Evolutionary conservation across 2,888 invertebrate genomes (phyloP).

Genomic region (Ectemnius lituratus): DNA sequence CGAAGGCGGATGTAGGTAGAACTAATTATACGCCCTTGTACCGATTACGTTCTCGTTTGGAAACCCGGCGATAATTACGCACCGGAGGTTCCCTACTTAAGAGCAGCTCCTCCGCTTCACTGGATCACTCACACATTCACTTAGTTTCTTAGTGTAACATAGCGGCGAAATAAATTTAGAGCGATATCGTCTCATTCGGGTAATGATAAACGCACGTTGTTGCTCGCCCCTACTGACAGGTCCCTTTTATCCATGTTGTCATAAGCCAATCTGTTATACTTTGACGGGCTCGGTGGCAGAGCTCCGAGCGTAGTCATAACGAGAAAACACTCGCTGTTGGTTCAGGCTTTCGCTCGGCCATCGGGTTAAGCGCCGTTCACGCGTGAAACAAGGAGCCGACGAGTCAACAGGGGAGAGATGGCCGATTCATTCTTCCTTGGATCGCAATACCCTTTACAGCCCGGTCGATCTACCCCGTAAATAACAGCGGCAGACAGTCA

Average conservation of each 20-base stretch:
- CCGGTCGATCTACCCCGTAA: not conserved
- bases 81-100: not conserved
- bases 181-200: not conserved
- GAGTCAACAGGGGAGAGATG: conserved; percentile 9
- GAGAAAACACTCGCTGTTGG: conserved; percentile 35
- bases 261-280: conserved; percentile 22
- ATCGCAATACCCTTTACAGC: not conserved
- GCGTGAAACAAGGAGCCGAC: conserved; percentile 37
- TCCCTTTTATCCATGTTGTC: conserved; percentile 24
- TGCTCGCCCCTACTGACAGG: not conserved
- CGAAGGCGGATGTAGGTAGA: not conserved
- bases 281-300: conserved; percentile 15
- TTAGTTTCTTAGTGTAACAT: not conserved
- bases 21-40: conserved; percentile 7
- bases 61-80: not conserved
- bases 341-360: conserved; percentile 40
- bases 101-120: too few species aligned
- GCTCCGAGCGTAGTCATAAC: conserved; percentile 12
- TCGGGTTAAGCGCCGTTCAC: conserved; percentile 41
- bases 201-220: conserved; percentile 4
- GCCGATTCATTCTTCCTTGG: not conserved
- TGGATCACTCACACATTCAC: not conserved
- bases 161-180: not conserved
- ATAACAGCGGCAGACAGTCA: not conserved
- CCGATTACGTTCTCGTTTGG: not conserved